Conservation (phyloP, 2,113 vertebrate genomes). For the Gasterosteus nipponicus region DNA sequence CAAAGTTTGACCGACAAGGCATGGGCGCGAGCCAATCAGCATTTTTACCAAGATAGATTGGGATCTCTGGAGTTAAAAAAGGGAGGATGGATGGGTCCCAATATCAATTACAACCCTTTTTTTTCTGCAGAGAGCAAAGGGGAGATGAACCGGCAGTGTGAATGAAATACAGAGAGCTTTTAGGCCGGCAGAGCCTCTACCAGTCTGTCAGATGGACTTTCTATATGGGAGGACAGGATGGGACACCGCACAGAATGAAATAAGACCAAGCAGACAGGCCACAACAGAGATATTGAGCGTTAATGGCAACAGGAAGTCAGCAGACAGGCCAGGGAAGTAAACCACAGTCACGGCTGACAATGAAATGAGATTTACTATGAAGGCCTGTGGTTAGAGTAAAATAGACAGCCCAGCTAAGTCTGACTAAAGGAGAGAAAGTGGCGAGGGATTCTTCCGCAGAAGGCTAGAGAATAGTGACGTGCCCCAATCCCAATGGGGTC, state of each 20-base stretch:
- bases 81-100: slow-evolving; percentile 80
- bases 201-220: slow-evolving; percentile 76
- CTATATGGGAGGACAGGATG: slow-evolving; percentile 68
- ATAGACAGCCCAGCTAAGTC: slow-evolving; percentile 63
- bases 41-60: slow-evolving; percentile 82
- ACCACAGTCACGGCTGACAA: slow-evolving; percentile 74
- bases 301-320: slow-evolving; percentile 80
- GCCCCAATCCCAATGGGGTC: slow-evolving; percentile 65
- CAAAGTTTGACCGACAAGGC: slow-evolving; percentile 79
- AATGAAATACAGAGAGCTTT: slow-evolving; percentile 79
- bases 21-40: slow-evolving; percentile 78
- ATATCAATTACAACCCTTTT: slow-evolving; percentile 82
- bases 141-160: slow-evolving; percentile 70
- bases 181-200: slow-evolving; percentile 57
- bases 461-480: slow-evolving; percentile 60
- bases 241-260: slow-evolving; percentile 73
- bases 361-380: slow-evolving; percentile 81
- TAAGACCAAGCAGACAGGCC: slow-evolving; percentile 75
- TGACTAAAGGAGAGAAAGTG: slow-evolving; percentile 55
- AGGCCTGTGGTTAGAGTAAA: slow-evolving; percentile 76
- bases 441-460: slow-evolving; percentile 52
- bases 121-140: slow-evolving; percentile 66
- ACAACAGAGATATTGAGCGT: slow-evolving; percentile 79
- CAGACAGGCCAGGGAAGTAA: slow-evolving; percentile 74
- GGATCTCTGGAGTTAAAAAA: slow-evolving; percentile 77